Percentiles rank a stretch among this genome's conserved stretches.
These are phyloP conservation scores for Ligdia adustata DNA, from an alignment of 2,888 invertebrate genomes.

Conservation along the genomic window DNA sequence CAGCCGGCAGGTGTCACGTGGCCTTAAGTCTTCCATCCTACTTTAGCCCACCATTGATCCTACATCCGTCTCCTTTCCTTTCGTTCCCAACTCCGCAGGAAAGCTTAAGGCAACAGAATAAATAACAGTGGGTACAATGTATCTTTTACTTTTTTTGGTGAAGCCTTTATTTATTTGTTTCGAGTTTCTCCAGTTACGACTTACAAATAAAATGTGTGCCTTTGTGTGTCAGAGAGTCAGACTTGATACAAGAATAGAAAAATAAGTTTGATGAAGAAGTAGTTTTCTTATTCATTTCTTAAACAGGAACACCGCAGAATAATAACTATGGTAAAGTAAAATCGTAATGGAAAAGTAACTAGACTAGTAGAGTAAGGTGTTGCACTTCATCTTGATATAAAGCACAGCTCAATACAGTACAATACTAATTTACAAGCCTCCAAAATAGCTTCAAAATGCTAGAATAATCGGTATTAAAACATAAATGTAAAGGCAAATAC, in stretches of 20 bases:
- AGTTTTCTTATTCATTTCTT: too few species aligned
- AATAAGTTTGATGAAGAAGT: slow-evolving; percentile 15
- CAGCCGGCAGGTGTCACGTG: slow-evolving; percentile 82
- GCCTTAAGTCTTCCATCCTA: slow-evolving; percentile 48
- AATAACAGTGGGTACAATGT: background rate
- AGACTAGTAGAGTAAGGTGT: too few species aligned
- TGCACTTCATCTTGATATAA: too few species aligned
- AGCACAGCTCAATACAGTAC: too few species aligned
- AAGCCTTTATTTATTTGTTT: slow-evolving; percentile 77
- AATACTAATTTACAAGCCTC: too few species aligned
- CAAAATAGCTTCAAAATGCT: too few species aligned
- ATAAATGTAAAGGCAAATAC: slow-evolving; percentile 48
- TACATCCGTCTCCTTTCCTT: slow-evolving; percentile 56
- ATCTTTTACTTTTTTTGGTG: slow-evolving; percentile 56
- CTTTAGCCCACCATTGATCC: slow-evolving; percentile 39
- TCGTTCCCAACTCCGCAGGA: slow-evolving; percentile 65
- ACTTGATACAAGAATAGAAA: slow-evolving; percentile 25
- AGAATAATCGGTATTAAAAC: too few species aligned
- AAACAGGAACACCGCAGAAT: too few species aligned
- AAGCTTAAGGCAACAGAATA: slow-evolving; percentile 52
- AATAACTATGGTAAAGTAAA: too few species aligned
- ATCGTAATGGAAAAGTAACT: too few species aligned
- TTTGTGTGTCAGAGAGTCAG: slow-evolving; percentile 39
- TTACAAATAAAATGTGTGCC: slow-evolving; percentile 50
- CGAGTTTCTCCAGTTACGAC: slow-evolving; percentile 63